Percentiles rank a stretch among this genome's conserved stretches.
phyloP scores from a whole-genome alignment of 2,797 vertebrate species.

The Sitta carolinensis region DNA sequence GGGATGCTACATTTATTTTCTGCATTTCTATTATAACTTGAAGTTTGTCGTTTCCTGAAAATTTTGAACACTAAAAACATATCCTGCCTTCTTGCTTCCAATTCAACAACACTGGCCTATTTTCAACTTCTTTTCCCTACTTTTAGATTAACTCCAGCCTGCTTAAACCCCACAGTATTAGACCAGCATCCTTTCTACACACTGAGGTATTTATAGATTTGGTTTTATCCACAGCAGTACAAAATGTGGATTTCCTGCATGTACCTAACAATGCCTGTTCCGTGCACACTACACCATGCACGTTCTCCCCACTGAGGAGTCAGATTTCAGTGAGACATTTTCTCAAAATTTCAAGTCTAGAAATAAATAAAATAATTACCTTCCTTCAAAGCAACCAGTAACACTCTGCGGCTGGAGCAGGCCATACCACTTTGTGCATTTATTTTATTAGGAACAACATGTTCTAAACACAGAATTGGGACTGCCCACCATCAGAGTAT shows the following conservation, averaged over 20 bases:
- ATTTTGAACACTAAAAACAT: background rate
- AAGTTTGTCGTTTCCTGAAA: background rate
- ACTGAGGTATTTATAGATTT: background rate
- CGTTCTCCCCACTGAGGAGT: background rate
- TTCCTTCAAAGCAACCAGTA: background rate
- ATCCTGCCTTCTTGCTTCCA: background rate
- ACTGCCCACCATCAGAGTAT: background rate
- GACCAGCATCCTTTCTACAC: background rate
- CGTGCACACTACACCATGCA: fast-evolving
- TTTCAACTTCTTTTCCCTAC: background rate
- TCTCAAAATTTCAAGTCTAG: background rate
- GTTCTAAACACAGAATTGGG: background rate
- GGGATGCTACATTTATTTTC: background rate
- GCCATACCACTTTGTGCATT: background rate
- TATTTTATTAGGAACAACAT: background rate
- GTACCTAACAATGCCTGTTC: background rate
- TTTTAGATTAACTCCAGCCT: background rate
- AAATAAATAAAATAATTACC: constrained; percentile 1
- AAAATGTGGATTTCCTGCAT: background rate
- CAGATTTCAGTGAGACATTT: background rate
- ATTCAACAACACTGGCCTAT: background rate
- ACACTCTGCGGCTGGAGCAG: background rate
- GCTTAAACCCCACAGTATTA: background rate
- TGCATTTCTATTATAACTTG: background rate
- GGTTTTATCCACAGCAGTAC: background rate